Evolutionary conservation across 2,888 invertebrate species (phyloP).

Genomic region (Eupsilia transversa): DNA sequence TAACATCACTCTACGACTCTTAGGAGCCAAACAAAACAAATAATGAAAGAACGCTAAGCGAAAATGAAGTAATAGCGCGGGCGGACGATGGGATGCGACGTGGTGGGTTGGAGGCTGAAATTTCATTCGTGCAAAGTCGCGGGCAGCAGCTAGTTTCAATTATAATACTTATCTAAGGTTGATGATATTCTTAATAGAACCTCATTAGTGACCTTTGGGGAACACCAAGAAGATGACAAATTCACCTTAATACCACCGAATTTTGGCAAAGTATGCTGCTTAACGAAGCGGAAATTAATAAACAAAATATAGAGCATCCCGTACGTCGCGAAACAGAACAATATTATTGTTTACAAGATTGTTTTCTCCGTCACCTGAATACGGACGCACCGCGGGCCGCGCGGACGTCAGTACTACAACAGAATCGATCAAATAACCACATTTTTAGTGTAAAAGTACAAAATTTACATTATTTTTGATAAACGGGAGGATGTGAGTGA

Average conservation of each 20-base stretch:
- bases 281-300: constrained; percentile 42
- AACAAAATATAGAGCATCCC: constrained; percentile 73
- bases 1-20: too few species aligned
- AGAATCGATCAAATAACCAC: constrained; percentile 62
- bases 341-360: constrained; percentile 87
- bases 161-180: neutral
- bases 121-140: too few species aligned
- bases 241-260: neutral
- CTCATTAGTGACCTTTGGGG: constrained; percentile 7
- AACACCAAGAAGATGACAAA: neutral
- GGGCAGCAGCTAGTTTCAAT: constrained; percentile 4
- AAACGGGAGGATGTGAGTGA: constrained; percentile 75
- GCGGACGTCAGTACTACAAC: constrained; percentile 75
- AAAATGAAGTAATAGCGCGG: too few species aligned
- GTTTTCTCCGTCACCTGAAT: constrained; percentile 84
- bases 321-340: constrained; percentile 77
- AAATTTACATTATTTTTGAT: constrained; percentile 63
- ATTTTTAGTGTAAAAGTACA: constrained; percentile 46
- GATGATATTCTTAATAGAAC: neutral
- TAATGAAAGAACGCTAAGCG: too few species aligned
- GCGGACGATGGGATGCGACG: too few species aligned
- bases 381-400: constrained; percentile 68
- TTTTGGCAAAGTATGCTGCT: neutral
- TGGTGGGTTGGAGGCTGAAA: too few species aligned
- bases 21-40: too few species aligned